Conservation (phyloP, 2,888 invertebrate species). For the Pemphredon lugubris region DNA sequence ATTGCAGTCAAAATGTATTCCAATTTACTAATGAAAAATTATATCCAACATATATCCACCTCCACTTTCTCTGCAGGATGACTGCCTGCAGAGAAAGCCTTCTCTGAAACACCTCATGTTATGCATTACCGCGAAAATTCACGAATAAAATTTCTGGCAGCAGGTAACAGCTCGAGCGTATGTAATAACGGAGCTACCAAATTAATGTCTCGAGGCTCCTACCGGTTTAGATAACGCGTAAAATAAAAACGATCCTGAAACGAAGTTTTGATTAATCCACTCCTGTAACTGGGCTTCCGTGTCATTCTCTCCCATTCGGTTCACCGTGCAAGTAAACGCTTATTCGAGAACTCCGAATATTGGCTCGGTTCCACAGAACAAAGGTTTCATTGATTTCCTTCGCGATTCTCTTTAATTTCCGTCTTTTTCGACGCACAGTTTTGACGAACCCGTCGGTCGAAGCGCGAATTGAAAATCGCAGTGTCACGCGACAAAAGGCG, state of each 20-base stretch:
- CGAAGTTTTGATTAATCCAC: conserved; percentile 38
- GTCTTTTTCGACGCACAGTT: conserved; percentile 32
- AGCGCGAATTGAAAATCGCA: conserved; percentile 20
- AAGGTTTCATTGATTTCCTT: conserved; percentile 68
- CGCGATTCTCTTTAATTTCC: conserved; percentile 69
- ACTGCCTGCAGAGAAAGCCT: no score
- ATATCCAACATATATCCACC: no score
- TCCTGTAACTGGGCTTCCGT: conserved; percentile 3
- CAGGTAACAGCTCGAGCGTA: no score
- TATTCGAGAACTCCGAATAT: conserved; percentile 37
- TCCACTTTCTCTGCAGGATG: no score
- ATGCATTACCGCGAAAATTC: no score
- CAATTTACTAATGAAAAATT: no score
- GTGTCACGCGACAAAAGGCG: conserved; percentile 8
- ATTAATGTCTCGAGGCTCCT: no score
- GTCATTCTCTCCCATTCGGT: not conserved
- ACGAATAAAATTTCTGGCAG: no score
- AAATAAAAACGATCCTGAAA: conserved; percentile 20
- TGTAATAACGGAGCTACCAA: no score
- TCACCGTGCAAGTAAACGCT: conserved; percentile 21
- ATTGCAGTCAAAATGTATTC: no score
- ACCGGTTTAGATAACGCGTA: conserved; percentile 2
- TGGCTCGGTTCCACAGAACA: conserved; percentile 52
- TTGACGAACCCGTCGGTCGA: not conserved
- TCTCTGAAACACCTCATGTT: no score